These are phyloP conservation scores for Xenopus laevis DNA, from an alignment of 2,113 vertebrate species.

Conservation along the genomic window DNA sequence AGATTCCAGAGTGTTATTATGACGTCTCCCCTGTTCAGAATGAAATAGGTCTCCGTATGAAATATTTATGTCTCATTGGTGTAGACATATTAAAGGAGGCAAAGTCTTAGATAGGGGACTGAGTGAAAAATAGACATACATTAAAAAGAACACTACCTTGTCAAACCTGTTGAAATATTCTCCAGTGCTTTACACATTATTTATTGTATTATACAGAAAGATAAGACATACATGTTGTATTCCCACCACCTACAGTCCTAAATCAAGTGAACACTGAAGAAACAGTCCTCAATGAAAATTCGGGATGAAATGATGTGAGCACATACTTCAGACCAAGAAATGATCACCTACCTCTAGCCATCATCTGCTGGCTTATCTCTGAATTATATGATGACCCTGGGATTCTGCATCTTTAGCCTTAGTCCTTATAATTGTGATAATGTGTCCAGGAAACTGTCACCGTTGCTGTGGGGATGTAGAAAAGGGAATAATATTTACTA, in stretches of 20 bases:
- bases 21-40: slow-evolving; percentile 20
- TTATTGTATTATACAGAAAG: background rate
- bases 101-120: background rate
- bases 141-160: background rate
- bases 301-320: background rate
- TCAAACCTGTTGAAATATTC: background rate
- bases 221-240: background rate
- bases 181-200: background rate
- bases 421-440: too few species aligned
- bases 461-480: too few species aligned
- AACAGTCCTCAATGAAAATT: background rate
- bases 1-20: slow-evolving; percentile 27
- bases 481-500: too few species aligned
- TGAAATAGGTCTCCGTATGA: slow-evolving; percentile 28
- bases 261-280: background rate
- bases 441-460: too few species aligned
- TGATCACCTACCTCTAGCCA: too few species aligned
- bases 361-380: too few species aligned
- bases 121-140: slow-evolving; percentile 5
- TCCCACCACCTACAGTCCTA: background rate
- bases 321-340: background rate
- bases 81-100: slow-evolving; percentile 19
- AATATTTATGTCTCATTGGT: slow-evolving; percentile 26
- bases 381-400: too few species aligned
- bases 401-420: too few species aligned